Conservation (phyloP, 2,113 vertebrate species). For the Phrynosoma blainvillii region DNA sequence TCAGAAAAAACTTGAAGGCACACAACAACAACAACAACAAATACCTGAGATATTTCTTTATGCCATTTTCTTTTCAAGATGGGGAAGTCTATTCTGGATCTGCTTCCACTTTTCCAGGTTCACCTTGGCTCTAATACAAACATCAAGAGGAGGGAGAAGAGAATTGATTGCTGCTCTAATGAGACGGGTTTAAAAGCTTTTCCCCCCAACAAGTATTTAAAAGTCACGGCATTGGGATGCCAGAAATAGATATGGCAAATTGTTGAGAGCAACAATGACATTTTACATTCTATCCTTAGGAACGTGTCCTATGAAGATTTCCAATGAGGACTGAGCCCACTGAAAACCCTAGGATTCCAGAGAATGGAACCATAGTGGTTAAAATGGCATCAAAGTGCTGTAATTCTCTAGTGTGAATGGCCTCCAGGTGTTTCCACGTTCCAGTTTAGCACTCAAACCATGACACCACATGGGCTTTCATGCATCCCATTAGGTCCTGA, state of each 20-base stretch:
- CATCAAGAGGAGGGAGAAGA: neutral
- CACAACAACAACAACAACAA: too few species aligned
- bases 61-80: neutral
- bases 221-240: slow-evolving; percentile 39
- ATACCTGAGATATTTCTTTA: too few species aligned
- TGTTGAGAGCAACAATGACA: slow-evolving; percentile 74
- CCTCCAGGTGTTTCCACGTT: too few species aligned
- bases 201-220: neutral
- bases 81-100: neutral
- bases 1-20: too few species aligned
- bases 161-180: neutral
- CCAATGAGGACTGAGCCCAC: rapidly evolving
- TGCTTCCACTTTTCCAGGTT: neutral
- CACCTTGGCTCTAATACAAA: neutral
- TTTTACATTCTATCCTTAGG: slow-evolving; percentile 56
- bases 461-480: too few species aligned
- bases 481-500: too few species aligned
- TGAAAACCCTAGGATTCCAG: neutral
- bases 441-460: too few species aligned
- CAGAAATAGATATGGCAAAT: slow-evolving; percentile 44
- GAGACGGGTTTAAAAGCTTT: slow-evolving; percentile 41
- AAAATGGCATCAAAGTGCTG: too few species aligned
- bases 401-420: too few species aligned
- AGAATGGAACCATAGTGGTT: neutral
- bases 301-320: neutral